phyloP scores from a whole-genome alignment of 2,113 vertebrate genomes.

The Rattus rattus region DNA sequence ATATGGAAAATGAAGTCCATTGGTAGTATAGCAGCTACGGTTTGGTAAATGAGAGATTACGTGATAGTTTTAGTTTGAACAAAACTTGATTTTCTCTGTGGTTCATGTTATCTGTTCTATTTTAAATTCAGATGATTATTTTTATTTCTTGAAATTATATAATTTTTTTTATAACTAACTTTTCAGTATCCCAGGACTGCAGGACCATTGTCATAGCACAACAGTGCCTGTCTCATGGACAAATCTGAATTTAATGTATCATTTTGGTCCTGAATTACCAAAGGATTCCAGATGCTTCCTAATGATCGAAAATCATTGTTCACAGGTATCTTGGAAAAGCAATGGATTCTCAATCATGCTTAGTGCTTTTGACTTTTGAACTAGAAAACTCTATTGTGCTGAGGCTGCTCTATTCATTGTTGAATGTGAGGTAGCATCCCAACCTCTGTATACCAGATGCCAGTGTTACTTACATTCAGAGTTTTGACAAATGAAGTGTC shows the following conservation, averaged over 20 bases:
- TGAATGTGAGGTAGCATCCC: neutral
- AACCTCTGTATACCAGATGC: neutral
- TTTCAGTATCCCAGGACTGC: neutral
- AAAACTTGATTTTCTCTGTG: neutral
- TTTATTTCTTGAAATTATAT: neutral
- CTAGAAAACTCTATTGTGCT: neutral
- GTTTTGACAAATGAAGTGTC: neutral
- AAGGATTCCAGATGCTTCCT: neutral
- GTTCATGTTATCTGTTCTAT: neutral
- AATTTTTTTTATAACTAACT: neutral
- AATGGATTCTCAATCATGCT: neutral
- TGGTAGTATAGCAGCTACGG: neutral
- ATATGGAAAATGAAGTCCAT: neutral
- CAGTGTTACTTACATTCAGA: neutral
- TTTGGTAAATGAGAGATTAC: neutral
- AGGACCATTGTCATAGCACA: neutral
- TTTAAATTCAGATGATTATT: neutral
- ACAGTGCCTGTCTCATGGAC: neutral
- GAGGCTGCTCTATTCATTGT: neutral
- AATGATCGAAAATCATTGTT: neutral
- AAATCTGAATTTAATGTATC: neutral
- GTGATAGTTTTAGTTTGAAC: slow-evolving; percentile 14
- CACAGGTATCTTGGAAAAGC: neutral
- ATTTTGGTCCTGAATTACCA: neutral
- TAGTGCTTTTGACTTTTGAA: neutral